These are phyloP conservation scores for Anabacerthia variegaticeps DNA, from an alignment of 2,797 vertebrate genomes.

Conservation along the genomic window DNA sequence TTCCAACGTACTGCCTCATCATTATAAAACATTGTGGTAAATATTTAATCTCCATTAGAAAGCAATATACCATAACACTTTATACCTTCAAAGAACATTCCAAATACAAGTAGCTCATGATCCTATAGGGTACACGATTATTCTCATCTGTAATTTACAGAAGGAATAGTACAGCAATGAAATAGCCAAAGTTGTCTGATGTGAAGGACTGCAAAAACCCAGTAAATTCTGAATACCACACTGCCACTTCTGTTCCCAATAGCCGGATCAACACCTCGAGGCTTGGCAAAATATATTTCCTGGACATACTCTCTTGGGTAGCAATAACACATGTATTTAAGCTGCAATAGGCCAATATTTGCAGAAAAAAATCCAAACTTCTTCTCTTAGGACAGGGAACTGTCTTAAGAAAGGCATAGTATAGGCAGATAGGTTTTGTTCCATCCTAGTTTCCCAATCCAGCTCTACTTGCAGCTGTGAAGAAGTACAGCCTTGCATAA, in stretches of 20 bases:
- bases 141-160: not conserved
- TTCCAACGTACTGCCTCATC: not conserved
- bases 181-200: not conserved
- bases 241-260: not conserved
- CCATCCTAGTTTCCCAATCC: not conserved
- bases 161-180: not conserved
- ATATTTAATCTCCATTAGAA: not conserved
- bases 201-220: not conserved
- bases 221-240: not conserved
- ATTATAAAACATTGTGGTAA: not conserved
- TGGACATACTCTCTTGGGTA: not conserved
- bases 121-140: not conserved
- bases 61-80: not conserved
- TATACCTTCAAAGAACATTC: not conserved
- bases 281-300: not conserved
- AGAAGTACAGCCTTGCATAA: not conserved
- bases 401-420: not conserved
- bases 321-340: not conserved
- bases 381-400: not conserved
- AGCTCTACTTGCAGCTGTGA: not conserved
- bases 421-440: not conserved
- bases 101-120: not conserved
- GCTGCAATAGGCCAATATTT: not conserved
- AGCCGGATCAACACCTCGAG: not conserved
- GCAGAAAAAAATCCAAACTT: not conserved